Conservation (phyloP, 2,888 invertebrate species). For the Alloplasta piceator region DNA sequence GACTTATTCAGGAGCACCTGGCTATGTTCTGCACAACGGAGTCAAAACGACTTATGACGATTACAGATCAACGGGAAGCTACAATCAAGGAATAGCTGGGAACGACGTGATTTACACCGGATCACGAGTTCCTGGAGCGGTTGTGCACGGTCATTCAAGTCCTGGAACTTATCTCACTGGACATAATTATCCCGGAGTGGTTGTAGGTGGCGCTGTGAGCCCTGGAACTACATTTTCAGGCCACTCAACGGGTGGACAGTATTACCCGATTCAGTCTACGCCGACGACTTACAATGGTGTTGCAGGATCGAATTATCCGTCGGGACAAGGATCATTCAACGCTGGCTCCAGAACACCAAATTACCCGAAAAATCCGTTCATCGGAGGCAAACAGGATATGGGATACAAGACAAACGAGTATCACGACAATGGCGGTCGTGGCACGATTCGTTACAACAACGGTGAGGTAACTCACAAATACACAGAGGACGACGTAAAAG, state of each 20-base stretch:
- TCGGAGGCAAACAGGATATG: slow-evolving; percentile 37
- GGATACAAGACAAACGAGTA: slow-evolving; percentile 77
- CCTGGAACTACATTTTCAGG: slow-evolving; percentile 60
- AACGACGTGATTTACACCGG: slow-evolving; percentile 64
- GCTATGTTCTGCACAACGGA: slow-evolving; percentile 68
- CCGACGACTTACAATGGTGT: slow-evolving; percentile 50
- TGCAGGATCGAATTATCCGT: slow-evolving; percentile 3
- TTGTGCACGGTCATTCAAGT: slow-evolving; percentile 63
- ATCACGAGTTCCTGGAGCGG: slow-evolving; percentile 57
- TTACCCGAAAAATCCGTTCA: slow-evolving; percentile 43
- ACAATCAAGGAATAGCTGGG: slow-evolving; percentile 27
- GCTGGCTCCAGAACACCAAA: slow-evolving; percentile 31
- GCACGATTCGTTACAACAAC: slow-evolving; percentile 77
- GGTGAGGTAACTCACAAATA: slow-evolving; percentile 76
- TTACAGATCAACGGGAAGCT: slow-evolving; percentile 20
- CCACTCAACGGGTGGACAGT: slow-evolving; percentile 46
- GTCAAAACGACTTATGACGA: slow-evolving; percentile 69
- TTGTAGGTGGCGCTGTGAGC: slow-evolving; percentile 57
- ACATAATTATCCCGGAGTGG: slow-evolving; percentile 68
- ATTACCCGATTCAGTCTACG: slow-evolving; percentile 31
- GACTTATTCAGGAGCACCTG: slow-evolving; percentile 69
- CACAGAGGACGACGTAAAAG: slow-evolving; percentile 76
- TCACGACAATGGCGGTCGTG: slow-evolving; percentile 76
- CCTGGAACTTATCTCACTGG: slow-evolving; percentile 66
- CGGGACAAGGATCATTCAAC: slow-evolving; percentile 39